Evolutionary conservation across 2,113 vertebrate species (phyloP).

Genomic region (Psettodes erumei): DNA sequence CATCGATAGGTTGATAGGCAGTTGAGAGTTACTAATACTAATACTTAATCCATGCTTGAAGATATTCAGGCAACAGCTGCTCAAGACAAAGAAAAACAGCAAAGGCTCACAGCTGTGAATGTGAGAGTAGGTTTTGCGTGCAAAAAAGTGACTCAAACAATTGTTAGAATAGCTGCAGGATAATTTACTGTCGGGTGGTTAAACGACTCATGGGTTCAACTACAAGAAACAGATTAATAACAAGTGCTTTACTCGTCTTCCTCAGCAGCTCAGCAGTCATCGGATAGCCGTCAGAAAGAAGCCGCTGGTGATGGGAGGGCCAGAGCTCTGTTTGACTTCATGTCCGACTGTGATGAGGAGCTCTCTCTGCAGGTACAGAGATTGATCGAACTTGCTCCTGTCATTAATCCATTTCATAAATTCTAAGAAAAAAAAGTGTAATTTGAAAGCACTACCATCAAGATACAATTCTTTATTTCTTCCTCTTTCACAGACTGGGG

Average conservation of each 20-base stretch:
- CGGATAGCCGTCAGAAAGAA: slow-evolving; percentile 29
- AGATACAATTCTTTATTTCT: neutral
- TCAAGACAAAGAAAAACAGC: neutral
- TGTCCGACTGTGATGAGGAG: slow-evolving; percentile 89
- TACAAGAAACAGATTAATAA: neutral
- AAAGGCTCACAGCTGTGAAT: neutral
- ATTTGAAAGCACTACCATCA: neutral
- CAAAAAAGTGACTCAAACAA: too few species aligned
- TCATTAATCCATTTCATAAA: neutral
- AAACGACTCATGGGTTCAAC: neutral
- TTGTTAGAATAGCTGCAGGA: neutral
- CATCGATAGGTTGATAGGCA: neutral
- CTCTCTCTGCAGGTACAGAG: slow-evolving; percentile 88
- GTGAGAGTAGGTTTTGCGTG: neutral
- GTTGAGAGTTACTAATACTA: neutral
- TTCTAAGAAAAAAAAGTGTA: neutral
- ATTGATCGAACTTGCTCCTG: fast-evolving
- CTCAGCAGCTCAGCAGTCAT: slow-evolving; percentile 41
- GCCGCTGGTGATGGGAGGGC: slow-evolving; percentile 77
- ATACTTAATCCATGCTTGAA: too few species aligned
- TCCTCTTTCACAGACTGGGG: slow-evolving; percentile 85
- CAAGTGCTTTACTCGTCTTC: neutral
- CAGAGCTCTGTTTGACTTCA: slow-evolving; percentile 88
- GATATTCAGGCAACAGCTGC: too few species aligned
- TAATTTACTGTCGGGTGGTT: neutral